Base-by-base conservation (phyloP, 1,140 invertebrate species). In the Lepidurus packardi region DNA sequence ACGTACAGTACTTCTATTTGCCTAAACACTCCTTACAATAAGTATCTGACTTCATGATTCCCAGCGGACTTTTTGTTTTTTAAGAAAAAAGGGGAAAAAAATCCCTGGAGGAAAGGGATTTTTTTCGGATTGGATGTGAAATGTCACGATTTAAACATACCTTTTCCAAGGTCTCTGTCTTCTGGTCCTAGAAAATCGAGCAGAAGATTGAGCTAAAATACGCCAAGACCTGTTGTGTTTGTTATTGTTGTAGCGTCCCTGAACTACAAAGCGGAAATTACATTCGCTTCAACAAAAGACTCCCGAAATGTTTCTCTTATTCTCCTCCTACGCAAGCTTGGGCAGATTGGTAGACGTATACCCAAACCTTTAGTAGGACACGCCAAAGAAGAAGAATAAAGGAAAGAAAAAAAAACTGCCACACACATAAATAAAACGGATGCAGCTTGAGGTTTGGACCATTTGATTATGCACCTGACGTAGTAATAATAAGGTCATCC, bases 341-440 rank as follows among this genome's bases (percentile, higher is more conserved):
- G 34, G 34, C 53, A n/a, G n/a, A n/a, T n/a, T n/a, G n/a, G 53
- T 65, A 21, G 53, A 65, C 21, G 34, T 34, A 34, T 34, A 34
- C 34, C 34, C 34, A 3, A 34, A 34, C 3, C 34, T 34, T 34
- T 34, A 34, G 2, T 34, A 34, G 34, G 34, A 4, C 34, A 34
- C 34, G 34, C 0, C 34, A 34, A 34, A 34, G 34, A 34, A 34
- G 34, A 34, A 34, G 34, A 34, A 34, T 34, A 34, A 4, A 34
- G 4, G 34, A 34, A 34, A 25, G 13, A 65, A 65, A 65, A 65
- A 65, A 65, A 65, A 21, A 0, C 16, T 65, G 3, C 53, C 1
- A n/a, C 53, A 16, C 16, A 65, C 53, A 65, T 65, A 65, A 65
- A 65, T 65, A 65, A 65, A 65, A 65, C 53, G 13, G 53, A 65